Evolutionary conservation across 2,888 invertebrate species (phyloP).

Genomic region (Ophion obscuratus): DNA sequence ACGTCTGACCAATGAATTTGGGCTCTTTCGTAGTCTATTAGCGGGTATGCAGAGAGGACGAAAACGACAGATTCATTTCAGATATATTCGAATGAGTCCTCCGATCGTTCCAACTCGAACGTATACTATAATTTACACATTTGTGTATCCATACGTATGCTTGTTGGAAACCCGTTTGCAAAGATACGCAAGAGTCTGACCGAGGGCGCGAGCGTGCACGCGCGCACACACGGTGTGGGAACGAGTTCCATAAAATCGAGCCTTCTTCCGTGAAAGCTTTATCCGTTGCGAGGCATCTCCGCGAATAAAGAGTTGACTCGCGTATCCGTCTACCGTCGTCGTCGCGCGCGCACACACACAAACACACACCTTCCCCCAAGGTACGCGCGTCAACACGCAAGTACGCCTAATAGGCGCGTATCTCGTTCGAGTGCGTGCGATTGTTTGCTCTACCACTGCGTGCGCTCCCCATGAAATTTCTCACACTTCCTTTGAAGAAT

Average conservation of each 20-base stretch:
- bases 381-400: background rate
- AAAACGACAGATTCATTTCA: background rate
- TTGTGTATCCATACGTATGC: constrained; percentile 5
- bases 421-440: background rate
- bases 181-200: constrained; percentile 20
- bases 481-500: constrained; percentile 42
- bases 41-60: background rate
- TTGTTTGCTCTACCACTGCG: constrained; percentile 16
- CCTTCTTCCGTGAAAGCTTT: constrained; percentile 80
- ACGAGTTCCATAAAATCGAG: constrained; percentile 83
- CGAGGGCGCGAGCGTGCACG: background rate
- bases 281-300: constrained; percentile 71
- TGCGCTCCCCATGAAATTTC: constrained; percentile 36
- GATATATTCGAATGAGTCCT: background rate
- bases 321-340: constrained; percentile 12
- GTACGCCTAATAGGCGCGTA: background rate
- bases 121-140: too few species aligned
- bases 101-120: background rate
- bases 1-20: background rate
- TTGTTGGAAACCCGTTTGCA: constrained; percentile 65
- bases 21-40: background rate
- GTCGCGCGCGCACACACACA: background rate
- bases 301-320: constrained; percentile 46
- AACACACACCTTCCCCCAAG: background rate
- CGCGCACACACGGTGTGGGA: constrained; percentile 70